phyloP scores from a whole-genome alignment of 2,113 vertebrate species.

The Mobula hypostoma region DNA sequence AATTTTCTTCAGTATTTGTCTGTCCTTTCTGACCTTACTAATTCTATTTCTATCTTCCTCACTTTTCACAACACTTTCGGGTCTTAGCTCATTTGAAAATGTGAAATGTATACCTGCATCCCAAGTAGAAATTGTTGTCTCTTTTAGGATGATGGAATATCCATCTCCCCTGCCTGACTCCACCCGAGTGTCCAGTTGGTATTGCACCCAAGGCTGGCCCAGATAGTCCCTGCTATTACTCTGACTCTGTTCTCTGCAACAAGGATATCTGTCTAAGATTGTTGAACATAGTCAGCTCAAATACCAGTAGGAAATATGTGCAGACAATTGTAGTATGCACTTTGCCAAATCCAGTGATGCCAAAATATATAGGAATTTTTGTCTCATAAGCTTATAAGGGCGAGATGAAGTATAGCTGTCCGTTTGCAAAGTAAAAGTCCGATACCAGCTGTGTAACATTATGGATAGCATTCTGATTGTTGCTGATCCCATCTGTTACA shows the following conservation, averaged over 20 bases:
- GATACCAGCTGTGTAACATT: background rate
- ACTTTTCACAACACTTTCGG: no score
- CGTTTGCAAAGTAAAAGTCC: background rate
- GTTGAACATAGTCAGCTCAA: background rate
- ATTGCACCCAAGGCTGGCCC: no score
- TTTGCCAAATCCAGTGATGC: background rate
- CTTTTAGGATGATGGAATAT: no score
- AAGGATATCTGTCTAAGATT: background rate
- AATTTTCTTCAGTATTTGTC: no score
- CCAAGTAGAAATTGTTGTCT: no score
- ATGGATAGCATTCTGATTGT: background rate
- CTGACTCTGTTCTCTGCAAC: background rate
- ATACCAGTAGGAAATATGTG: background rate
- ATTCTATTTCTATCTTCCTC: no score
- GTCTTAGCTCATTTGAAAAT: no score
- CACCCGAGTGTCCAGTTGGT: no score
- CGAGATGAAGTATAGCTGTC: background rate
- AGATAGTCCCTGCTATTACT: background rate
- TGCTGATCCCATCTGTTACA: background rate
- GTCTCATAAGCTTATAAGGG: background rate
- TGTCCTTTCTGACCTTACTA: no score
- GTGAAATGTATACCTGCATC: no score
- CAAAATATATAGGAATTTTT: background rate
- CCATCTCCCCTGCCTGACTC: no score
- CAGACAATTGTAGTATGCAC: background rate